These are phyloP conservation scores for Echinometra lucunter DNA, from an alignment of 53 echinoderm and acorn worm species.

Conservation along the genomic window DNA sequence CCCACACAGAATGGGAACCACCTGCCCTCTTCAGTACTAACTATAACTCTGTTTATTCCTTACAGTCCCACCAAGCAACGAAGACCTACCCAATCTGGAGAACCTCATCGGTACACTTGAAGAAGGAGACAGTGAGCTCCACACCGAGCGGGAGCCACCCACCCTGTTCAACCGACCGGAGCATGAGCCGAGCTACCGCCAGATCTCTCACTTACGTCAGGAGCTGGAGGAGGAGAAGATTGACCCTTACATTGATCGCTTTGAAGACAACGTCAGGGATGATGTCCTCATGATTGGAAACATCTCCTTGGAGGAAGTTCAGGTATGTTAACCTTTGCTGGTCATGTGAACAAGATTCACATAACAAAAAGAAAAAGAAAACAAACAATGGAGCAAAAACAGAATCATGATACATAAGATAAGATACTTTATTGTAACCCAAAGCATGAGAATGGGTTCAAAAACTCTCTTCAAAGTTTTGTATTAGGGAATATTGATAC, in stretches of 20 bases:
- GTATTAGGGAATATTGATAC: no score
- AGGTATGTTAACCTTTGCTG: constrained; percentile 71
- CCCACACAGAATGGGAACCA: constrained; percentile 88
- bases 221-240: constrained; percentile 94
- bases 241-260: constrained; percentile 91
- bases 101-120: constrained; percentile 90
- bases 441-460: no score
- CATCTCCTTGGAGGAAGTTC: constrained; percentile 98
- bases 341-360: no score
- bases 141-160: constrained; percentile 89
- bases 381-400: no score
- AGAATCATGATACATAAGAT: no score
- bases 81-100: constrained; percentile 88
- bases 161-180: constrained; percentile 92
- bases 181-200: constrained; percentile 95
- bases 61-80: constrained; percentile 86
- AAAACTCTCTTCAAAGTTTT: no score
- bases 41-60: no score
- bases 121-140: constrained; percentile 91
- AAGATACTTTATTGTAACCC: no score
- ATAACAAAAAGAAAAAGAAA: no score
- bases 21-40: constrained; percentile 91
- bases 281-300: constrained; percentile 99
- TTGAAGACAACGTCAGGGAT: constrained; percentile 93
- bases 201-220: constrained; percentile 81